These are phyloP conservation scores for Bucorvus abyssinicus DNA, from an alignment of 2,797 vertebrate genomes.

Conservation along the genomic window DNA sequence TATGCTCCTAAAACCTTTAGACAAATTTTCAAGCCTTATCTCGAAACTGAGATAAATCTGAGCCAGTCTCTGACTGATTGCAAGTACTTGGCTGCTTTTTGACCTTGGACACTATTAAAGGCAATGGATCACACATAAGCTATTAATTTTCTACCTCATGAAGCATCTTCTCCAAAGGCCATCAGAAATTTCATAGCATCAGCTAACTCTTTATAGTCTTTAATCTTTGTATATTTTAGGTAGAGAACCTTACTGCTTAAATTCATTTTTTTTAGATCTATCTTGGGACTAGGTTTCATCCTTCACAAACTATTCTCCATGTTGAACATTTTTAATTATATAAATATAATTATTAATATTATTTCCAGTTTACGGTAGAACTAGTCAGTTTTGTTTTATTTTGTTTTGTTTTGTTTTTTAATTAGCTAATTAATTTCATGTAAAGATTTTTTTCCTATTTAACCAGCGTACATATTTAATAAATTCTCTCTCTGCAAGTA, in stretches of 20 bases:
- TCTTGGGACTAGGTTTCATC: background rate
- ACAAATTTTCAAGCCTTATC: background rate
- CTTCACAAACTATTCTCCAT: background rate
- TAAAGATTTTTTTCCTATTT: background rate
- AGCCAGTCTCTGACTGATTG: background rate
- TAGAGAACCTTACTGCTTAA: background rate
- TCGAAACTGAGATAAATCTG: background rate
- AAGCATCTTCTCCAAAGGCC: background rate
- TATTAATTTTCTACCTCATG: background rate
- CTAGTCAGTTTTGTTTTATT: background rate
- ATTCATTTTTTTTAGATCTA: background rate
- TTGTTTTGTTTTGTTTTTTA: background rate
- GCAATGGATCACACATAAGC: background rate
- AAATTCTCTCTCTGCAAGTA: background rate
- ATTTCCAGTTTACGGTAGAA: background rate
- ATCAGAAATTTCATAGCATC: background rate
- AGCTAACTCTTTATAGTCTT: background rate
- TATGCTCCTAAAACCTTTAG: background rate
- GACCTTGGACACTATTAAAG: background rate
- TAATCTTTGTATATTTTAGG: background rate
- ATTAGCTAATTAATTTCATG: background rate
- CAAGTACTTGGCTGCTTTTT: background rate
- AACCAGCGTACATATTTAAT: background rate
- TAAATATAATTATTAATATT: background rate
- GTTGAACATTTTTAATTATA: background rate